Evolutionary conservation across 2,888 invertebrate genomes (phyloP), one percentile per base, ranked within the genome.

Genomic region (Cataglyphis altisquamis): DNA sequence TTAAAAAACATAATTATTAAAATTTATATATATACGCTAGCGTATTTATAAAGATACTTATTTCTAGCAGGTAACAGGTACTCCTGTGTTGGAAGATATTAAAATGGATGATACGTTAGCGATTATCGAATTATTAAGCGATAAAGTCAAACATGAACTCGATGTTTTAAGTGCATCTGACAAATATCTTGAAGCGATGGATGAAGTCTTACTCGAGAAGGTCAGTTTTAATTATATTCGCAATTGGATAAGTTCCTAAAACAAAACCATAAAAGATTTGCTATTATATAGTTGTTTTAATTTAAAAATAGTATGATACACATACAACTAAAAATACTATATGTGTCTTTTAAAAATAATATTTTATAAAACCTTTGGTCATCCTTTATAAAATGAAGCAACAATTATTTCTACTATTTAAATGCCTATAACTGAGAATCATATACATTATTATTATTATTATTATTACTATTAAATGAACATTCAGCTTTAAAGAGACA

Each of bases 21-120:
- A 45, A 45, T 45, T 45, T 45, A 45, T 15, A 45, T 45, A 45
- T 45, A 25, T 12, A 4, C 57, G 3, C 12, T 1, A 18, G n/a
- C 6, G 32, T 3, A 39, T 72, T 57, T 39, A 57, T 36, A 36
- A 57, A 21, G 4, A 48, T 18, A 70, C 9, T 60, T 8, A 36
- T 84, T 86, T 85, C 9, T 48, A 95, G 95, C 93, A 93, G 73
- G 90, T 91, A 39, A 95, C 95, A 36, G 96, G 95, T 0, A 95
- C 95, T 0, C 84, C 93, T 0, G 93, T 95, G 78, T 95, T 96
- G 0, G 95, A 95, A 66, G 95, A 96, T 94, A 95, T 95, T 0
- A 95, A 96, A 86, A 94, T 95, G 0, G 92, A 95, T 0, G 95
- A 96, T 85, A 94, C 96, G 0, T 94, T 95, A 15, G 94, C 95